These are phyloP conservation scores for Hippoglossus stenolepis DNA, from an alignment of 2,113 vertebrate genomes.

Conservation along the genomic window DNA sequence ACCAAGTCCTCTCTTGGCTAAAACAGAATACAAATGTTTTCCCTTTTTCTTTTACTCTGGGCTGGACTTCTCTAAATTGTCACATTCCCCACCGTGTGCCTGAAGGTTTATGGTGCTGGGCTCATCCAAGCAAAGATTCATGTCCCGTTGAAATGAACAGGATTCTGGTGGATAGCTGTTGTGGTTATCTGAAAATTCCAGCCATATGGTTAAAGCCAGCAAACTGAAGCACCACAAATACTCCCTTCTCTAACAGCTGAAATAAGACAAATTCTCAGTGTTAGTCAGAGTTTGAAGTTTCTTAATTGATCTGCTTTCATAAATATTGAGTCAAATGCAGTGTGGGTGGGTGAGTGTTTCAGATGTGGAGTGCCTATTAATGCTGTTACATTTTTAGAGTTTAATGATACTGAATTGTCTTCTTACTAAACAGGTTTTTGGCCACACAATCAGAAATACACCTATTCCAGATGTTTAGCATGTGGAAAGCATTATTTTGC, in stretches of 20 bases:
- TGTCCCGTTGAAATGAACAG: slow-evolving; percentile 13
- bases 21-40: slow-evolving; percentile 14
- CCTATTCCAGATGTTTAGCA: too few species aligned
- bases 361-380: too few species aligned
- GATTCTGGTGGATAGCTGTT: slow-evolving; percentile 3
- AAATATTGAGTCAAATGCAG: too few species aligned
- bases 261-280: too few species aligned
- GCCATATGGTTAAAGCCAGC: neutral
- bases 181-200: slow-evolving; percentile 33
- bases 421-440: too few species aligned
- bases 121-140: slow-evolving; percentile 18
- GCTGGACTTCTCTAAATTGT: slow-evolving; percentile 1
- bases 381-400: too few species aligned
- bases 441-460: too few species aligned
- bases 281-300: too few species aligned
- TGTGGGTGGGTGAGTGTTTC: too few species aligned
- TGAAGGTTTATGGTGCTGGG: slow-evolving; percentile 17
- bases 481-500: neutral
- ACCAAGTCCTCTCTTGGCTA: slow-evolving; percentile 32
- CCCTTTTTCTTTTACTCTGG: slow-evolving; percentile 11
- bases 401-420: too few species aligned
- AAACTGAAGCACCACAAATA: neutral
- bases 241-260: neutral
- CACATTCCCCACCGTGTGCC: slow-evolving; percentile 17
- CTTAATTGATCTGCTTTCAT: too few species aligned